Evolutionary conservation across 2,797 vertebrate genomes (phyloP).

Genomic region (Bufotes viridis): DNA sequence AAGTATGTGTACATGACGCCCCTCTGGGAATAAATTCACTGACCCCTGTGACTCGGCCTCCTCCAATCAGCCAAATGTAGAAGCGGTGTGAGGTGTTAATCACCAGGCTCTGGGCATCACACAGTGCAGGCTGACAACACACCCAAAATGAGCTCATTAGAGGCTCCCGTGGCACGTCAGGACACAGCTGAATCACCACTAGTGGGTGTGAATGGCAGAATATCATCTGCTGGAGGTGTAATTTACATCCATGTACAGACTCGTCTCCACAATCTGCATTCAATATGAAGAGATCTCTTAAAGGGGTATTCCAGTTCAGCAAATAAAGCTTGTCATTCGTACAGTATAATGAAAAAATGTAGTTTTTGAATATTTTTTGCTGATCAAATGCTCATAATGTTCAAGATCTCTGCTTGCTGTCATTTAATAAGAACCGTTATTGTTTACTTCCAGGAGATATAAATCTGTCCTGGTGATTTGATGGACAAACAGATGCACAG

Average conservation of each 20-base stretch:
- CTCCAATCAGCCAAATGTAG: not conserved
- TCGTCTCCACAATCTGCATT: not conserved
- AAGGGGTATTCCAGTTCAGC: not conserved
- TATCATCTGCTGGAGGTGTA: slow-evolving; percentile 10
- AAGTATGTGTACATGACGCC: not conserved
- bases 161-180: not conserved
- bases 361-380: not conserved
- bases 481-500: too few species aligned
- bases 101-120: not conserved
- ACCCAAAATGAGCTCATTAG: slow-evolving; percentile 29
- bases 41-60: not conserved
- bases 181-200: slow-evolving; percentile 13
- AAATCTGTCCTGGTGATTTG: too few species aligned
- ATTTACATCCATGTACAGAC: slow-evolving; percentile 25
- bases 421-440: not conserved
- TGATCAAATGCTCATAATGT: too few species aligned
- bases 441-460: too few species aligned
- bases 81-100: not conserved
- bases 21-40: not conserved
- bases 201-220: slow-evolving; percentile 20
- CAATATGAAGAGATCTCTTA: not conserved
- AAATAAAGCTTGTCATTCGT: not conserved
- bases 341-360: too few species aligned
- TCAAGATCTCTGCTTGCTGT: not conserved
- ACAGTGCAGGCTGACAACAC: not conserved